Evolutionary conservation across 2,888 invertebrate species (phyloP).

Genomic region (Pandemis corylana): DNA sequence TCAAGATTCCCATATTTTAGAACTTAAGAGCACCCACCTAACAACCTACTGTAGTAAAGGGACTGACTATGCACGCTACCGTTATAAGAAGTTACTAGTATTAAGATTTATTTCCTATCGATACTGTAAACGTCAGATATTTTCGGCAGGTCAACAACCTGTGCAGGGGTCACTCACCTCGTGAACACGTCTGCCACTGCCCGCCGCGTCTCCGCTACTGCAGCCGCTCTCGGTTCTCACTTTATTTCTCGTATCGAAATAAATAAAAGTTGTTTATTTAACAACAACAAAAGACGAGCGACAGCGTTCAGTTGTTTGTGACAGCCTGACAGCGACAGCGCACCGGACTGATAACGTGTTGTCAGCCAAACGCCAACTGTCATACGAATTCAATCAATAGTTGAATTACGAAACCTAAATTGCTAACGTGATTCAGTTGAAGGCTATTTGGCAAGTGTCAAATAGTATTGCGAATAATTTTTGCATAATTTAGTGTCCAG

Average conservation of each 20-base stretch:
- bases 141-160: conserved; percentile 39
- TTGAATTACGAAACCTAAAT: background rate
- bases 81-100: too few relatives aligned
- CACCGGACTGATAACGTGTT: background rate
- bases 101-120: background rate
- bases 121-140: conserved; percentile 10
- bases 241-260: background rate
- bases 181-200: conserved; percentile 6
- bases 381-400: conserved; percentile 1
- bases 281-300: conserved; percentile 3
- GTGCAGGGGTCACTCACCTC: conserved; percentile 32
- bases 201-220: conserved; percentile 3
- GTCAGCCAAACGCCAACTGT: conserved; percentile 10
- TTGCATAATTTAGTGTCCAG: background rate
- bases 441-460: conserved; percentile 11
- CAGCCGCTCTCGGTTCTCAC: background rate
- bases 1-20: background rate
- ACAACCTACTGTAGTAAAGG: background rate
- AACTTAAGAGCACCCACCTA: background rate
- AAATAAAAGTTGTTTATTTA: conserved; percentile 1
- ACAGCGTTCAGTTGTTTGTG: background rate
- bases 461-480: background rate
- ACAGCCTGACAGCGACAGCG: background rate
- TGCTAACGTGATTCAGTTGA: background rate
- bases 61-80: background rate